Percentiles rank a stretch among this genome's conserved stretches.
phyloP scores from a whole-genome alignment of 2,113 vertebrate species.

The Peromyscus californicus region DNA sequence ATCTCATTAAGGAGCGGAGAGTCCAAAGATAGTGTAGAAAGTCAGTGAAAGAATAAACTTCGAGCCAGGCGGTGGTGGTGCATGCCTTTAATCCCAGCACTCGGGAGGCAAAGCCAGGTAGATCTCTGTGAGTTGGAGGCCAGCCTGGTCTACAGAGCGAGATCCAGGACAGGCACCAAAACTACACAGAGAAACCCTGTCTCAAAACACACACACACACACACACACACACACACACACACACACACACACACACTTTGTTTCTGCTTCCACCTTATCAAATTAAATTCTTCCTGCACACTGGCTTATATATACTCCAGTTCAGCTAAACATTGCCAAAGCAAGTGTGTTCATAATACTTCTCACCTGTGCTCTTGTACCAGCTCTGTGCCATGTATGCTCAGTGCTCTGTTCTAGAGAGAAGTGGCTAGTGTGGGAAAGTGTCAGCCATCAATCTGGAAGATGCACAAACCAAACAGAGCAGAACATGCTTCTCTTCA shows the following conservation, averaged over 20 bases:
- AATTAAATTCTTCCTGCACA: neutral
- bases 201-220: no score
- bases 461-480: neutral
- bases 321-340: neutral
- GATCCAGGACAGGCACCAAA: no score
- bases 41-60: neutral
- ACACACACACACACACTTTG: neutral
- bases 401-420: neutral
- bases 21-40: neutral
- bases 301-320: fast-evolving
- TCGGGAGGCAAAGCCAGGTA: no score
- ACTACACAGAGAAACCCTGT: no score
- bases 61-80: no score
- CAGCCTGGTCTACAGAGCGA: no score
- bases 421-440: neutral
- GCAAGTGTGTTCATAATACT: fast-evolving
- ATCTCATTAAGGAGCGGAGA: neutral
- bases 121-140: no score
- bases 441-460: neutral
- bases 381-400: neutral
- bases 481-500: neutral
- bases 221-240: no score
- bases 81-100: no score
- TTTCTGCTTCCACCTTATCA: neutral
- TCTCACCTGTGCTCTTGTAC: fast-evolving